Conservation (phyloP, 53 echinoderm and acorn worm genomes). For the Crossaster papposus region DNA sequence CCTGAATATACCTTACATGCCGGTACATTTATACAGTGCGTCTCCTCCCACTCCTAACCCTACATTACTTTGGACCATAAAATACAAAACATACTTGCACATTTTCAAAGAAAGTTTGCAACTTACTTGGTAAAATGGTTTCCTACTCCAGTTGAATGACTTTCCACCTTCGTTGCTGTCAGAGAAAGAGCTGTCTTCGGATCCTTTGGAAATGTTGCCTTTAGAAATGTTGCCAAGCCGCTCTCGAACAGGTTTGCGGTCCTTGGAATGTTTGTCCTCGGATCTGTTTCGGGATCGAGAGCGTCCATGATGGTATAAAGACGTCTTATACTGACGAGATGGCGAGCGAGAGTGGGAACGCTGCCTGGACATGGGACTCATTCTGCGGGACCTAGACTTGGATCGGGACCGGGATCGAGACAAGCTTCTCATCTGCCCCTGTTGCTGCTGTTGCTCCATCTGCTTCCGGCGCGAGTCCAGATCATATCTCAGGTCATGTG, state of each 20-base stretch:
- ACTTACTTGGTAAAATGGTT: slow-evolving; percentile 34
- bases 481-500: slow-evolving; percentile 69
- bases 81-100: no score
- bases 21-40: no score
- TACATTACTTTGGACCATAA: no score
- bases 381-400: slow-evolving; percentile 12
- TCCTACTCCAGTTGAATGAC: slow-evolving; percentile 8
- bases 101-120: background rate
- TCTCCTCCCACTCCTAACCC: no score
- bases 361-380: background rate
- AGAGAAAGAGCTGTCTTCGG: slow-evolving; percentile 12
- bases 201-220: slow-evolving; percentile 46
- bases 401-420: slow-evolving; percentile 36
- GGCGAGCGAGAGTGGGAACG: slow-evolving; percentile 37
- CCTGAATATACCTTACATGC: no score
- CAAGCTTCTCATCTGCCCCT: background rate
- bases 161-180: slow-evolving; percentile 10
- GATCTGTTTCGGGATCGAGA: slow-evolving; percentile 22
- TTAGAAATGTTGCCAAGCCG: slow-evolving; percentile 65
- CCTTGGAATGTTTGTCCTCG: slow-evolving; percentile 27
- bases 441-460: slow-evolving; percentile 48
- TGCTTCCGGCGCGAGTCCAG: slow-evolving; percentile 74
- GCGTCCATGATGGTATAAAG: slow-evolving; percentile 8
- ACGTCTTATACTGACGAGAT: slow-evolving; percentile 7
- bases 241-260: slow-evolving; percentile 84